These are phyloP conservation scores for Butorides virescens DNA, from an alignment of 2,113 vertebrate genomes.

Conservation along the genomic window DNA sequence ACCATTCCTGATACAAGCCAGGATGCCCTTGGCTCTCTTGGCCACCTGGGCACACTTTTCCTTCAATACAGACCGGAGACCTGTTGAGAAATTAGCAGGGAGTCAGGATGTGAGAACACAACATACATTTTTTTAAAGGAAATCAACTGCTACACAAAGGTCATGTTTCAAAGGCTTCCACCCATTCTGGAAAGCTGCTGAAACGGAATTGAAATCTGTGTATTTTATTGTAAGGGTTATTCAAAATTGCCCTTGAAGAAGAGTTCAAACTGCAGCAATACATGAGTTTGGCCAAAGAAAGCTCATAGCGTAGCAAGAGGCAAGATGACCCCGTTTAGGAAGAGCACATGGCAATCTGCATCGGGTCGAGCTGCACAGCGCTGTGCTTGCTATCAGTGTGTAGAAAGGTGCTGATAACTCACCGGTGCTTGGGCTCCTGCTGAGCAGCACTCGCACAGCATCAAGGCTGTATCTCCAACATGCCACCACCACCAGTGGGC, in stretches of 20 bases:
- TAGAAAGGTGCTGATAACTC: too few relatives aligned
- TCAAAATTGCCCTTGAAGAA: background rate
- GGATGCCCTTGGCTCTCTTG: background rate
- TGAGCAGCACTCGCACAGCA: too few relatives aligned
- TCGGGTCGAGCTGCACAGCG: too few relatives aligned
- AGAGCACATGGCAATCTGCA: too few relatives aligned
- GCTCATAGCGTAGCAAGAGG: background rate
- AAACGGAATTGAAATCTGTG: background rate
- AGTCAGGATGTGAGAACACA: background rate
- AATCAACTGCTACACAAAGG: background rate
- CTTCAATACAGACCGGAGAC: background rate
- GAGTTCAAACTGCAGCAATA: background rate
- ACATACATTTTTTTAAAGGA: background rate
- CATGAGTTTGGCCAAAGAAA: background rate
- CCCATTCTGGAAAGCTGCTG: background rate
- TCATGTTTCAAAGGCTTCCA: background rate
- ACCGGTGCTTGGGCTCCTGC: too few relatives aligned
- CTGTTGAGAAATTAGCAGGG: background rate
- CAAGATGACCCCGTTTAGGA: background rate
- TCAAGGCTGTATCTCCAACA: too few relatives aligned
- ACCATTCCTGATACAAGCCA: accelerated
- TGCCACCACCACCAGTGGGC: too few relatives aligned
- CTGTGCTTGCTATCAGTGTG: too few relatives aligned
- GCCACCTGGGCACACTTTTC: background rate
- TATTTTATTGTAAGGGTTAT: background rate